Evolutionary conservation across 2,797 vertebrate species (phyloP).

Genomic region (Xiphorhynchus erythropygius): DNA sequence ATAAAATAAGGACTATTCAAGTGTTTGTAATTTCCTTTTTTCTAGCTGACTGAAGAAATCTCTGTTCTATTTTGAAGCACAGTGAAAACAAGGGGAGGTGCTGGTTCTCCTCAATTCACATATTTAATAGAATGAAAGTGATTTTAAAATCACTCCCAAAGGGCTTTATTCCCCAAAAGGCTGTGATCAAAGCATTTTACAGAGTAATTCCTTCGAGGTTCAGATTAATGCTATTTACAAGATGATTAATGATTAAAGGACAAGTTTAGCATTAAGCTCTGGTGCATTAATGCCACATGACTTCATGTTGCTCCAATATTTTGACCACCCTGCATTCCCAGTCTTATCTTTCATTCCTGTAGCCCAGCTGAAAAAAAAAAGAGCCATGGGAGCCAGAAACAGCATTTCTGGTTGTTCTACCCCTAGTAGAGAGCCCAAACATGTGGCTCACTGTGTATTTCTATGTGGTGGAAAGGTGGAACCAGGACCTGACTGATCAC

Average conservation of each 20-base stretch:
- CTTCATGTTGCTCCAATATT: neutral
- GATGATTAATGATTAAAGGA: constrained; percentile 39
- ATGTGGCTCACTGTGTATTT: neutral
- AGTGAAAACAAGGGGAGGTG: neutral
- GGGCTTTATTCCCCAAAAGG: neutral
- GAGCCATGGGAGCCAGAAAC: neutral
- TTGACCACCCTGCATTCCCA: neutral
- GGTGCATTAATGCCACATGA: neutral
- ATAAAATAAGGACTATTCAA: neutral
- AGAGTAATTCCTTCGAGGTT: neutral
- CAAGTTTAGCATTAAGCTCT: constrained; percentile 11
- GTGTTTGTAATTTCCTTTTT: neutral
- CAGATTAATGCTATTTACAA: constrained; percentile 26
- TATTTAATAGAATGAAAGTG: neutral
- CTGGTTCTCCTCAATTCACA: neutral
- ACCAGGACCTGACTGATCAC: neutral
- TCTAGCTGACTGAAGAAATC: neutral
- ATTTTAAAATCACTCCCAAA: neutral
- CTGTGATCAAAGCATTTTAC: neutral
- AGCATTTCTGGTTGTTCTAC: neutral
- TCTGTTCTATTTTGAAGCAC: neutral
- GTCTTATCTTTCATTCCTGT: neutral
- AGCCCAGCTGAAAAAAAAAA: neutral
- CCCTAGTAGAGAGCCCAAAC: neutral
- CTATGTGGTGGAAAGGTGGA: neutral